A percentile compares a stretch with the other conserved stretches of the same genome.
Evolutionary conservation across 2,888 invertebrate species (phyloP).

Genomic region (Drosophila anomelani): DNA sequence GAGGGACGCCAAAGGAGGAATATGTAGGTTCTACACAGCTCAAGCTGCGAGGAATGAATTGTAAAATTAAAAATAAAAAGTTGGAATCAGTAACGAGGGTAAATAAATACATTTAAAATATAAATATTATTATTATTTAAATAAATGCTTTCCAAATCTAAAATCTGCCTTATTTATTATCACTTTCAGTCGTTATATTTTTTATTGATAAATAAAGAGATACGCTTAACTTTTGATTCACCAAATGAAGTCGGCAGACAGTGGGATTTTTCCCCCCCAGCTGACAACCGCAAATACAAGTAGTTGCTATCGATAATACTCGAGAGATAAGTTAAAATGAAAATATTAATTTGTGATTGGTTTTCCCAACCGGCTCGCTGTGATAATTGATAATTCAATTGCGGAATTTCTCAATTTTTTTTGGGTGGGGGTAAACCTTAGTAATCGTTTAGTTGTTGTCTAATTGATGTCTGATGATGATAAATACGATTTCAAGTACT

Average conservation of each 20-base stretch:
- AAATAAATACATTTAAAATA: no score
- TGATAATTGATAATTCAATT: conserved; percentile 33
- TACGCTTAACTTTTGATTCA: neutral
- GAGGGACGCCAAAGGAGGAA: conserved; percentile 23
- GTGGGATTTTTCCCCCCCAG: conserved; percentile 18
- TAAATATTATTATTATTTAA: neutral
- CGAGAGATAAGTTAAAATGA: conserved; percentile 25
- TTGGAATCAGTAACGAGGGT: no score
- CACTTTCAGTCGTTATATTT: neutral
- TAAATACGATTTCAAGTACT: neutral
- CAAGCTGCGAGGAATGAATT: no score
- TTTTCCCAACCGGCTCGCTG: neutral
- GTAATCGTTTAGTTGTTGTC: neutral
- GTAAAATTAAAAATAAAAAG: no score
- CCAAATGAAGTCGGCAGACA: conserved; percentile 3
- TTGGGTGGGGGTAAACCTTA: neutral
- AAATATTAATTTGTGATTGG: conserved; percentile 21
- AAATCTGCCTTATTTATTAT: neutral
- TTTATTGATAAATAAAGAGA: conserved; percentile 7
- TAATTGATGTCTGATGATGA: neutral
- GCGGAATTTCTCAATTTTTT: conserved; percentile 29
- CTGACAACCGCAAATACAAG: conserved; percentile 9
- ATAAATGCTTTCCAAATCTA: neutral
- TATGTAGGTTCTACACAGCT: neutral
- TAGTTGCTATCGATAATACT: conserved; percentile 23